phyloP scores from a whole-genome alignment of 2,797 vertebrate species.

The Lutjanus argentimaculatus region DNA sequence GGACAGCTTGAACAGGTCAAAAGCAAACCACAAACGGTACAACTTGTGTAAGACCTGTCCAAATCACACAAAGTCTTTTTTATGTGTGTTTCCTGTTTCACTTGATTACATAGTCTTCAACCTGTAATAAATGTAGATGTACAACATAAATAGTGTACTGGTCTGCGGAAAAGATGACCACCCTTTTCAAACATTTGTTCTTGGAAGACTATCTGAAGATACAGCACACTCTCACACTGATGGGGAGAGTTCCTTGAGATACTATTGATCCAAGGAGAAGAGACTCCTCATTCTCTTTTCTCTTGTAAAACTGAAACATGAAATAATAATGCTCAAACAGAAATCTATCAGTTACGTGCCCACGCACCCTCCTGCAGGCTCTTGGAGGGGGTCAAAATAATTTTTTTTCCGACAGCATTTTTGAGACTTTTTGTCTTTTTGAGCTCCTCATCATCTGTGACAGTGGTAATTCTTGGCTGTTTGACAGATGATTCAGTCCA shows the following conservation, averaged over 20 bases:
- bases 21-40: background rate
- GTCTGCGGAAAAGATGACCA: background rate
- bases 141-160: background rate
- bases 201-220: too few relatives aligned
- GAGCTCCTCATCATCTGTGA: background rate
- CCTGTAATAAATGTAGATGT: background rate
- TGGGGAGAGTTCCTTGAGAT: background rate
- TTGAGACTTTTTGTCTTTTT: background rate
- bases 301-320: background rate
- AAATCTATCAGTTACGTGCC: background rate
- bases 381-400: background rate
- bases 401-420: background rate
- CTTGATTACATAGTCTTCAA: background rate
- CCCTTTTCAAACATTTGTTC: background rate
- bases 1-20: constrained; percentile 21
- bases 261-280: background rate
- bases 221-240: background rate
- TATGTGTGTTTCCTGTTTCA: background rate
- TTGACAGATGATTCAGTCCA: background rate
- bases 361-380: background rate
- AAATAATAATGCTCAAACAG: background rate
- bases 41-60: constrained; percentile 1
- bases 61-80: background rate
- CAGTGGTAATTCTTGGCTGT: background rate
- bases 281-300: background rate